phyloP scores from a whole-genome alignment of 2,888 invertebrate genomes.

The Tuta absoluta region DNA sequence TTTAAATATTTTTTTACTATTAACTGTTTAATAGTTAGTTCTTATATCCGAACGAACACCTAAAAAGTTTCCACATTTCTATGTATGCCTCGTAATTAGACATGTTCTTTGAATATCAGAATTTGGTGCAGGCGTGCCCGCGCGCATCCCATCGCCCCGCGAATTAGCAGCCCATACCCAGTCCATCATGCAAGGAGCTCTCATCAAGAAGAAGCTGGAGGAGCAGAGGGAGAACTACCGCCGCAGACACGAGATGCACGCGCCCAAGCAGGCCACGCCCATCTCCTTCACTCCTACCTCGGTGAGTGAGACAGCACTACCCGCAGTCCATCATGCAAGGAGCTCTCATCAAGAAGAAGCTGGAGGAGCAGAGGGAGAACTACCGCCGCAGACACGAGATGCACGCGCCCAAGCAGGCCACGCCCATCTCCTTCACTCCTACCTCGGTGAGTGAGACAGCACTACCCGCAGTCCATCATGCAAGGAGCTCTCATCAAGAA shows the following conservation, averaged over 20 bases:
- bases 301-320: slow-evolving; percentile 82
- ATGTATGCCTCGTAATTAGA: background rate
- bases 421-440: slow-evolving; percentile 93
- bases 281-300: slow-evolving; percentile 96
- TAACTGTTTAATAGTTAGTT: too few species aligned
- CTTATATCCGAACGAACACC: too few species aligned
- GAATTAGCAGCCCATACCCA: slow-evolving; percentile 93
- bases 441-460: slow-evolving; percentile 85
- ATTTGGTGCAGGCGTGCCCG: slow-evolving; percentile 80
- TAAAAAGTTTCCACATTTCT: too few species aligned
- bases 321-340: slow-evolving; percentile 92
- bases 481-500: too few species aligned
- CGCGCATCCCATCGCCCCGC: slow-evolving; percentile 90
- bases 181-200: slow-evolving; percentile 91
- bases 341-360: too few species aligned
- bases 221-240: slow-evolving; percentile 93
- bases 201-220: slow-evolving; percentile 93
- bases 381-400: slow-evolving; percentile 89
- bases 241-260: slow-evolving; percentile 85
- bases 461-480: slow-evolving; percentile 91
- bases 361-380: slow-evolving; percentile 94
- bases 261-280: slow-evolving; percentile 77
- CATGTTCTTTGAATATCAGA: slow-evolving; percentile 14
- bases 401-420: slow-evolving; percentile 44
- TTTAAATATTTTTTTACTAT: too few species aligned